Percentiles rank a stretch among this genome's conserved stretches.
Evolutionary conservation across 1,140 invertebrate species (phyloP).

Genomic region (Tetramorium alpestre): DNA sequence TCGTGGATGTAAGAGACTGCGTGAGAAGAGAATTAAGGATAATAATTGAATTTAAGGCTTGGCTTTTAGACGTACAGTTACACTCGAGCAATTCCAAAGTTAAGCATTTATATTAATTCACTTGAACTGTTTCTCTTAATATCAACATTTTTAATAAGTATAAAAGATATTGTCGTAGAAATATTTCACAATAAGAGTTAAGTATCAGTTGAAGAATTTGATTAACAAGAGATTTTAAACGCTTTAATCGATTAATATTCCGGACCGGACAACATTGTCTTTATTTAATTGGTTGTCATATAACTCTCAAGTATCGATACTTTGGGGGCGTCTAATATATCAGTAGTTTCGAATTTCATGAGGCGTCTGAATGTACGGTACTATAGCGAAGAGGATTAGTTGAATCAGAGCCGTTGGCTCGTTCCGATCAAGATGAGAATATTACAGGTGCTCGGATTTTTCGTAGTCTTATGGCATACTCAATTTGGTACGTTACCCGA

Average conservation of each 20-base stretch:
- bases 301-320: conserved; percentile 9
- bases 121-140: neutral
- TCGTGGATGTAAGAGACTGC: no score
- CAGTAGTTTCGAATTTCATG: conserved; percentile 64
- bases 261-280: neutral
- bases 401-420: conserved; percentile 54
- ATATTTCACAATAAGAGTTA: neutral
- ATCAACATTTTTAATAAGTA: neutral
- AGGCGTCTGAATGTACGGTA: conserved; percentile 52
- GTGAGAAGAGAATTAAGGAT: no score
- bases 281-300: neutral
- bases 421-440: conserved; percentile 63
- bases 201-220: neutral
- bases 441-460: conserved; percentile 39
- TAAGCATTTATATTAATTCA: no score
- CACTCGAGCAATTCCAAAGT: no score
- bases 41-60: neutral
- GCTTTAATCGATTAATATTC: neutral
- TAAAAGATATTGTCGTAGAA: neutral
- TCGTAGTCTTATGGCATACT: conserved; percentile 19
- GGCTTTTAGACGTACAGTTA: no score
- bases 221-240: neutral
- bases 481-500: conserved; percentile 47
- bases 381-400: conserved; percentile 58
- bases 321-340: conserved; percentile 66